Evolutionary conservation across 2,113 vertebrate species (phyloP).

Genomic region (Cynopterus brachyotis): DNA sequence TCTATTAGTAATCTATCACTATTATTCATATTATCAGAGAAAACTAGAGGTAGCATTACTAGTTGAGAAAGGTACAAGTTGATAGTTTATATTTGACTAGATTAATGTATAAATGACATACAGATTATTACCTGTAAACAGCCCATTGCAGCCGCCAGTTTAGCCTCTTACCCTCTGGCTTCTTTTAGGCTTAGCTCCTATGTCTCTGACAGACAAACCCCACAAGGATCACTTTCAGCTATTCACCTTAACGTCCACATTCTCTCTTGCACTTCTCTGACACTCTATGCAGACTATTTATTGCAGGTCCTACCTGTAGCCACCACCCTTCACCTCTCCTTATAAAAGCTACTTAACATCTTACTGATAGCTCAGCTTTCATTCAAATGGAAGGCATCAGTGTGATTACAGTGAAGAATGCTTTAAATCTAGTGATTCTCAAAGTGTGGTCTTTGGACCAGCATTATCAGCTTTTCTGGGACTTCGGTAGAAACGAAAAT

Average conservation of each 20-base stretch:
- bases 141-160: background rate
- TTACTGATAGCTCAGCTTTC: background rate
- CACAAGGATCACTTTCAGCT: background rate
- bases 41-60: background rate
- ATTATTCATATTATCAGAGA: constrained; percentile 13
- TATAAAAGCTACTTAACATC: background rate
- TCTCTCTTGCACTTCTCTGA: background rate
- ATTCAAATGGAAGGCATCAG: background rate
- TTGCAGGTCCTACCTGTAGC: background rate
- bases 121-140: background rate
- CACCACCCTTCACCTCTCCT: background rate
- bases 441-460: background rate
- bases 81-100: background rate
- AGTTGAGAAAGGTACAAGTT: background rate
- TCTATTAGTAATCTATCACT: constrained; percentile 32
- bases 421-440: background rate
- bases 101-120: background rate
- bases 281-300: background rate
- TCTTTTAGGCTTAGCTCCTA: background rate
- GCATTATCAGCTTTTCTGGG: background rate
- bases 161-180: background rate
- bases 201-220: background rate
- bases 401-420: background rate
- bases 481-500: background rate
- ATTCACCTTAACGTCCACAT: background rate